These are phyloP conservation scores for Sapajus apella DNA, from an alignment of 2,113 vertebrate genomes.

Conservation along the genomic window DNA sequence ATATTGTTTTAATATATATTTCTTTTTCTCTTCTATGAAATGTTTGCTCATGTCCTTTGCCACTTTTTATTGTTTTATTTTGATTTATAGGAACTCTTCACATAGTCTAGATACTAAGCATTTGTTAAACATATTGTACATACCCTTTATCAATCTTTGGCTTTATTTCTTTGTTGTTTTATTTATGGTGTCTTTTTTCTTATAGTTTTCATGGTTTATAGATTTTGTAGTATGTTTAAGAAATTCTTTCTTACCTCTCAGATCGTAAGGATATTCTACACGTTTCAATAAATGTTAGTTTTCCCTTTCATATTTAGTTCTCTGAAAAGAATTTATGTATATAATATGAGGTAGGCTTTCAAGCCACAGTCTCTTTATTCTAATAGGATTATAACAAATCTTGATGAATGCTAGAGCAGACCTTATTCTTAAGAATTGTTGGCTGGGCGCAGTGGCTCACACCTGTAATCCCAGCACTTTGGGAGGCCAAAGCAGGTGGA, in stretches of 20 bases:
- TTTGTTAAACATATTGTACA: neutral
- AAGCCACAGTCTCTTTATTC: constrained; percentile 6
- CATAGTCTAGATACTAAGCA: neutral
- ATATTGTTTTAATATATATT: neutral
- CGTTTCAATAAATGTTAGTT: constrained; percentile 22
- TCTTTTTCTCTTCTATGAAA: constrained; percentile 34
- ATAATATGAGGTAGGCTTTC: neutral
- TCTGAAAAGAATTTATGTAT: neutral
- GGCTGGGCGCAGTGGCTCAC: no score
- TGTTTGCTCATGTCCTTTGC: neutral
- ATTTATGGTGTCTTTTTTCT: neutral
- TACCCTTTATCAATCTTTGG: neutral
- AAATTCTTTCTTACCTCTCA: constrained; percentile 24
- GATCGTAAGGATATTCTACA: constrained; percentile 8
- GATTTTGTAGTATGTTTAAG: neutral
- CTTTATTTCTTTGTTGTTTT: neutral
- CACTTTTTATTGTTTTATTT: constrained; percentile 15
- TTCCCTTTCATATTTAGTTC: constrained; percentile 33
- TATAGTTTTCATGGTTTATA: neutral
- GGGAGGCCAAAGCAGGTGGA: no score
- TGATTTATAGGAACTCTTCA: constrained; percentile 14
- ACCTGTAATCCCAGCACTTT: no score
- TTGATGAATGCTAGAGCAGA: neutral
- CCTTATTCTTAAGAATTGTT: neutral
- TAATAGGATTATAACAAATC: constrained; percentile 32